Evolutionary conservation across 2,113 vertebrate genomes (phyloP).

Genomic region (Microcebus jonahi): DNA sequence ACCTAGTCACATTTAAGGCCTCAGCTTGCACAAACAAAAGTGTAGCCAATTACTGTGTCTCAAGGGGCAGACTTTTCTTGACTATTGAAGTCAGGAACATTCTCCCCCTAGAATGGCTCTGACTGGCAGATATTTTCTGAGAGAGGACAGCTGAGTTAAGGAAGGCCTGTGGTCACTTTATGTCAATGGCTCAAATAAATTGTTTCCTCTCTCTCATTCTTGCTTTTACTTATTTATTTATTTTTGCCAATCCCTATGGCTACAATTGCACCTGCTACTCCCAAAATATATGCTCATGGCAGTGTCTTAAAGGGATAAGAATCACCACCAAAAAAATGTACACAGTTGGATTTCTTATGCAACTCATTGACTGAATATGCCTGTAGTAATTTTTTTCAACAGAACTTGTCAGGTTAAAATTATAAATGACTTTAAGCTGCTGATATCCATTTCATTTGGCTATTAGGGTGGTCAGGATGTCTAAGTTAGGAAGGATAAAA

Average conservation of each 20-base stretch:
- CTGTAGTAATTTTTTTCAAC: slow-evolving; percentile 44
- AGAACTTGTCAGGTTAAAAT: slow-evolving; percentile 57
- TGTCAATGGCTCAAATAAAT: slow-evolving; percentile 72
- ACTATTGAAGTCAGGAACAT: slow-evolving; percentile 51
- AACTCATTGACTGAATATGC: slow-evolving; percentile 15
- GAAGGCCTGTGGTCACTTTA: slow-evolving; percentile 75
- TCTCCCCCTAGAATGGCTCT: slow-evolving; percentile 21
- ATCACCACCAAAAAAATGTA: not conserved
- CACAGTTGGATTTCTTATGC: not conserved
- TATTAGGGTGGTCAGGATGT: not conserved
- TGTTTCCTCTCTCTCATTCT: not conserved
- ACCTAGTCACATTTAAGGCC: slow-evolving; percentile 30
- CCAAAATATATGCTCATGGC: slow-evolving; percentile 38
- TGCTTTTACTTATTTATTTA: not conserved
- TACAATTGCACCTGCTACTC: slow-evolving; percentile 61
- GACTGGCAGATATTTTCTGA: slow-evolving; percentile 79
- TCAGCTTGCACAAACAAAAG: slow-evolving; percentile 44
- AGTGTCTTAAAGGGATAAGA: slow-evolving; percentile 66
- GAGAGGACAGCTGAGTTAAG: slow-evolving; percentile 73
- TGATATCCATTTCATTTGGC: slow-evolving; percentile 43
- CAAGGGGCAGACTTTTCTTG: slow-evolving; percentile 66
- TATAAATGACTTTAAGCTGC: slow-evolving; percentile 57
- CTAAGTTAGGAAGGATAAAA: slow-evolving; percentile 45
- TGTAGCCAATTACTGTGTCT: slow-evolving; percentile 63
- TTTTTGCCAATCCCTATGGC: slow-evolving; percentile 50